These are phyloP conservation scores for Apodemia mormo DNA, from an alignment of 2,888 invertebrate genomes.

Conservation along the genomic window DNA sequence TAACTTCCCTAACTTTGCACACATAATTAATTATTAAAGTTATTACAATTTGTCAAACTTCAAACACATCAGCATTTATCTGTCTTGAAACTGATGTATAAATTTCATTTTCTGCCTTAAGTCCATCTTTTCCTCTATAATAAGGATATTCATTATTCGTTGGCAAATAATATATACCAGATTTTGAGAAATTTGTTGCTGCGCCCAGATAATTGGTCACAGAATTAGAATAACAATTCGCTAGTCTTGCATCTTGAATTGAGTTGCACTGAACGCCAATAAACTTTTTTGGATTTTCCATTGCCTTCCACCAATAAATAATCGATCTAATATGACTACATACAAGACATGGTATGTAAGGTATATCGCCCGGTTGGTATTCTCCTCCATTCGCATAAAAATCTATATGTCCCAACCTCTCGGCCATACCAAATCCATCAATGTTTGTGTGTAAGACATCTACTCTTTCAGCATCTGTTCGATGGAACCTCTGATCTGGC, in stretches of 20 bases:
- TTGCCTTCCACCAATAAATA: slow-evolving; percentile 68
- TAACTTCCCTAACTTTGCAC: too few species aligned
- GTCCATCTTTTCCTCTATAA: slow-evolving; percentile 58
- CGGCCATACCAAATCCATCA: slow-evolving; percentile 72
- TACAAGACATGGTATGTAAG: slow-evolving; percentile 61
- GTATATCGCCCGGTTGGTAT: slow-evolving; percentile 65
- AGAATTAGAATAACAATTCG: slow-evolving; percentile 61
- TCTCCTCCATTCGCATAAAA: slow-evolving; percentile 72
- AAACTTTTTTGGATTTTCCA: slow-evolving; percentile 69
- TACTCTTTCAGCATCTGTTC: slow-evolving; percentile 55
- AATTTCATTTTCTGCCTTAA: slow-evolving; percentile 64
- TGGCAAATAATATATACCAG: slow-evolving; percentile 63
- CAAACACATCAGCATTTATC: slow-evolving; percentile 60
- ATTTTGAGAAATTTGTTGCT: slow-evolving; percentile 57
- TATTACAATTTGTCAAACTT: slow-evolving; percentile 21
- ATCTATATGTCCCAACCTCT: slow-evolving; percentile 64
- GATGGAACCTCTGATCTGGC: slow-evolving; percentile 48
- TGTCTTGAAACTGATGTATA: slow-evolving; percentile 49
- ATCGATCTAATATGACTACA: slow-evolving; percentile 63
- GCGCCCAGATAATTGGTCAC: slow-evolving; percentile 58
- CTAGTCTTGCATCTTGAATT: slow-evolving; percentile 63
- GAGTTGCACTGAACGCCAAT: slow-evolving; percentile 60
- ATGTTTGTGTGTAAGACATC: slow-evolving; percentile 71
- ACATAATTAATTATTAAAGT: too few species aligned
- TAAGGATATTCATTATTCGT: slow-evolving; percentile 69